Conservation (phyloP, 2,113 vertebrate genomes). For the Nannospalax galili region DNA sequence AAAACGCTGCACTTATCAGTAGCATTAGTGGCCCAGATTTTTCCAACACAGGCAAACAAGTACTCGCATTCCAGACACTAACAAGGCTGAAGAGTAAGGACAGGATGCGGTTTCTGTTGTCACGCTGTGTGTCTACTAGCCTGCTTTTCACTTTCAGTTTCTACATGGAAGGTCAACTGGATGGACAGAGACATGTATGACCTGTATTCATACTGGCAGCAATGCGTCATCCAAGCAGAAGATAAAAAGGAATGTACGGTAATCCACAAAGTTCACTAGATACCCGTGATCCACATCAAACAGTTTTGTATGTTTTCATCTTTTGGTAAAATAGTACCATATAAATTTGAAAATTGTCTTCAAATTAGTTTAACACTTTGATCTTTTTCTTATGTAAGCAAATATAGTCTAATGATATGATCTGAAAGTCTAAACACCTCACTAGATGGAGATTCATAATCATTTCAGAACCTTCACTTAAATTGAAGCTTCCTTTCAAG, state of each 20-base stretch:
- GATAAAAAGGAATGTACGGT: neutral
- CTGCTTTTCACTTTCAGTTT: neutral
- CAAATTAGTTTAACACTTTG: neutral
- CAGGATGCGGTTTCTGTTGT: neutral
- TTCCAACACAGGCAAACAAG: neutral
- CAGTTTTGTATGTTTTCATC: neutral
- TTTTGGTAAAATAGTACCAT: neutral
- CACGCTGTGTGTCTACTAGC: neutral
- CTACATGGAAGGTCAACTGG: neutral
- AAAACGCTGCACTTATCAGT: neutral
- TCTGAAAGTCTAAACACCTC: neutral
- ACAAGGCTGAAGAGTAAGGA: neutral
- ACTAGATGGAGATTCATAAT: neutral
- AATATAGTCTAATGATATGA: constrained; percentile 21
- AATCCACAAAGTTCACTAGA: neutral
- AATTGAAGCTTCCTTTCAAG: neutral
- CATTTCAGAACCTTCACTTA: neutral
- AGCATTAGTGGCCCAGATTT: neutral
- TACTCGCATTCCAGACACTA: neutral
- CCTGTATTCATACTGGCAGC: neutral
- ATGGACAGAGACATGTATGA: neutral
- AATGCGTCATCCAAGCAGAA: neutral
- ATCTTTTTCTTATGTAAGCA: neutral
- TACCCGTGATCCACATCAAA: neutral
- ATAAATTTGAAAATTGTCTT: neutral